These are phyloP conservation scores for Synodontis membranacea DNA, from an alignment of 2,113 vertebrate species.

Conservation along the genomic window DNA sequence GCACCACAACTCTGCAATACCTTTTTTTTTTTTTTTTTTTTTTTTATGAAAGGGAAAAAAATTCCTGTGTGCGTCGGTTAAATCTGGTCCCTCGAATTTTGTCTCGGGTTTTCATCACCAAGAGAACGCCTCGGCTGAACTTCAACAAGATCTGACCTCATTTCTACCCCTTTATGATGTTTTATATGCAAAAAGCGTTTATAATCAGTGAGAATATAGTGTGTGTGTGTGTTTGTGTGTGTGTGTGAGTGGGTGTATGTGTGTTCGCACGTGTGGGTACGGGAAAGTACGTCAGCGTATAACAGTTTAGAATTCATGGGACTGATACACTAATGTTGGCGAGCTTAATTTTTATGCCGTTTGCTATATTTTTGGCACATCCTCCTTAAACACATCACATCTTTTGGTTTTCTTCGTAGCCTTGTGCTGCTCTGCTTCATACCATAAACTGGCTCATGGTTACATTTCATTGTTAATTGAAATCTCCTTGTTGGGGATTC, in stretches of 20 bases:
- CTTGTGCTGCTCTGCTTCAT: neutral
- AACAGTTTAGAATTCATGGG: conserved; percentile 60
- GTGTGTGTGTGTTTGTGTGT: conserved; percentile 18
- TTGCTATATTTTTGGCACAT: conserved; percentile 53
- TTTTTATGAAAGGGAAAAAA: conserved; percentile 11
- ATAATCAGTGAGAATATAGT: conserved; percentile 42
- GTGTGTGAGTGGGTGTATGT: conserved; percentile 57
- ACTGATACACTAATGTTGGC: conserved; percentile 69
- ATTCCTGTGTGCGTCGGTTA: neutral
- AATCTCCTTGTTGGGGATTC: conserved; percentile 10
- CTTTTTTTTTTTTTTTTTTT: conserved; percentile 30
- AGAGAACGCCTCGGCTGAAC: conserved; percentile 44
- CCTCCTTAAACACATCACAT: neutral
- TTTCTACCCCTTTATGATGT: conserved; percentile 60
- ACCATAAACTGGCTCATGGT: conserved; percentile 20
- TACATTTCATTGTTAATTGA: neutral
- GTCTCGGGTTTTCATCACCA: conserved; percentile 51
- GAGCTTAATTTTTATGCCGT: conserved; percentile 60
- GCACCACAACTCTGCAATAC: conserved; percentile 26
- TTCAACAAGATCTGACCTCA: conserved; percentile 65
- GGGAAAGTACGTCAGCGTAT: conserved; percentile 67
- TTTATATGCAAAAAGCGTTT: conserved; percentile 50
- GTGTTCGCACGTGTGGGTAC: conserved; percentile 49
- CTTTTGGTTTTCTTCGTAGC: conserved; percentile 8
- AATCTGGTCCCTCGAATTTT: conserved; percentile 47